A percentile compares a stretch with the other conserved stretches of the same genome.
Conservation (phyloP, 2,113 vertebrate species). For the Fulmarus glacialis region DNA sequence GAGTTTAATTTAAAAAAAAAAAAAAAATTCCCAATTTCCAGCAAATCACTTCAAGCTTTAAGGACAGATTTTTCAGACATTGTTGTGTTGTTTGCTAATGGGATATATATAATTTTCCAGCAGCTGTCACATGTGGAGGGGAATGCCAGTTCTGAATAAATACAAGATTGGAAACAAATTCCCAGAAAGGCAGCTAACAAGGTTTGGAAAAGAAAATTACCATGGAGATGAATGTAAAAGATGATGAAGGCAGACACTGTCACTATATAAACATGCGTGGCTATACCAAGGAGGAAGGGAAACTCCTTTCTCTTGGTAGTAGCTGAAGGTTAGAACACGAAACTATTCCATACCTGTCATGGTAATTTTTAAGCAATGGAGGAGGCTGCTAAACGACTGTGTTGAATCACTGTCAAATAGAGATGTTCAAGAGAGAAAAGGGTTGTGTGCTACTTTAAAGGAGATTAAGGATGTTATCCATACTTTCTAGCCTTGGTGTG, state of each 20-base stretch:
- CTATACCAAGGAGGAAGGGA: background rate
- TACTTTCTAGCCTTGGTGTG: fast-evolving
- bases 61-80: background rate
- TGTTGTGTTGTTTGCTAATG: background rate
- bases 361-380: background rate
- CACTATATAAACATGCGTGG: background rate
- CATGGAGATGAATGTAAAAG: constrained; percentile 15
- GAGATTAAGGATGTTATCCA: background rate
- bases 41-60: background rate
- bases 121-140: background rate
- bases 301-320: background rate
- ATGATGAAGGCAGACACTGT: background rate
- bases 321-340: background rate
- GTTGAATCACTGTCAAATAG: background rate
- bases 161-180: background rate
- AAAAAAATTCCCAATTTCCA: background rate
- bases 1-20: background rate
- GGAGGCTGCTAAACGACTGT: background rate
- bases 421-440: background rate
- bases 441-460: background rate
- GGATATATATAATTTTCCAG: background rate
- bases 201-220: background rate
- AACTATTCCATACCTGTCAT: background rate
- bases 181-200: constrained; percentile 14
- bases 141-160: background rate